Conservation (phyloP, 2,888 invertebrate species). For the Lochmaea capreae region DNA sequence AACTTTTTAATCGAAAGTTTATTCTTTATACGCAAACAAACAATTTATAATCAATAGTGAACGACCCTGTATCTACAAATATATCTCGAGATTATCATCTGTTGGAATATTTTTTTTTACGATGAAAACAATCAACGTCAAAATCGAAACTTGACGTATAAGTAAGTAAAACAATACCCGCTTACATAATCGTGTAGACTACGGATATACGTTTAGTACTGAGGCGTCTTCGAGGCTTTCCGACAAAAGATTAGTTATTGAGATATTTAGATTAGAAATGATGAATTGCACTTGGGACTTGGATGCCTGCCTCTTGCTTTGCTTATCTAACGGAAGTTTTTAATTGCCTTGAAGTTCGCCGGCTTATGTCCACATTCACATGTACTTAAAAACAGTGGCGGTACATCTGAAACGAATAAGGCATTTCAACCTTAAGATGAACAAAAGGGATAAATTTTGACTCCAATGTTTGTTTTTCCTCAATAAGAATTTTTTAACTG, state of each 20-base stretch:
- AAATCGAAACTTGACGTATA: conserved; percentile 1
- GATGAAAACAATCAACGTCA: conserved; percentile 3
- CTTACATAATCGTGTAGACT: conserved; percentile 7
- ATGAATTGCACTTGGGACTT: conserved; percentile 34
- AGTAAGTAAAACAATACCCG: conserved; percentile 9
- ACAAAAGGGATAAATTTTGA: too few relatives aligned
- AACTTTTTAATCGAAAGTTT: too few relatives aligned
- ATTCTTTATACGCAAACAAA: too few relatives aligned
- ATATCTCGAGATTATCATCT: neutral
- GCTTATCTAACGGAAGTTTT: conserved; percentile 41
- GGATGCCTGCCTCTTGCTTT: conserved; percentile 18
- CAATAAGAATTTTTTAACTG: too few relatives aligned
- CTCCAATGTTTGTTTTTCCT: too few relatives aligned
- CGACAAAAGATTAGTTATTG: conserved; percentile 40
- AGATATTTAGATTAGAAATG: conserved; percentile 44
- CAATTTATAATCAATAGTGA: too few relatives aligned
- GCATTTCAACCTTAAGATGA: too few relatives aligned
- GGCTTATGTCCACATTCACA: conserved; percentile 29
- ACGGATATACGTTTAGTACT: conserved; percentile 8
- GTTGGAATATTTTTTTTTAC: neutral
- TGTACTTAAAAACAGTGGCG: conserved; percentile 8
- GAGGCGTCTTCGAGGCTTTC: conserved; percentile 31
- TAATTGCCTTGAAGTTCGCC: conserved; percentile 39
- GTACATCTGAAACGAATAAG: neutral
- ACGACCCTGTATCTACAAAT: neutral